Percentiles rank a stretch among this genome's conserved stretches.
Evolutionary conservation across 2,113 vertebrate genomes (phyloP).

Genomic region (Pangasianodon hypophthalmus): DNA sequence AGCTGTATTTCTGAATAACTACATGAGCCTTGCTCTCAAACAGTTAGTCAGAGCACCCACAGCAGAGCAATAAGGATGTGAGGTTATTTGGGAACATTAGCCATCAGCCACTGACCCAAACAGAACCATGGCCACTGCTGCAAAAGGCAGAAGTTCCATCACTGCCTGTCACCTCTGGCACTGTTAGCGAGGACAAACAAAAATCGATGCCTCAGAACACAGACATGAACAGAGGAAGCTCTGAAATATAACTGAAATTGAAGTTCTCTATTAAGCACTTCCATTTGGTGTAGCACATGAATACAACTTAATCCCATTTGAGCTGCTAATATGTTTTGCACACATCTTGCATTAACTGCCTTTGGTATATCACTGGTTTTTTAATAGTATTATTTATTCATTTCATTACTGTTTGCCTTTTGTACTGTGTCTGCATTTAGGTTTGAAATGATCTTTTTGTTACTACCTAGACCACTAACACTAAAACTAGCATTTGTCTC

Average conservation of each 20-base stretch:
- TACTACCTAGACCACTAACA: neutral
- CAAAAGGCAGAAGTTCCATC: neutral
- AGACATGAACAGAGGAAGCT: neutral
- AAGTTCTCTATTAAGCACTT: neutral
- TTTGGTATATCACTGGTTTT: neutral
- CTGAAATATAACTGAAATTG: neutral
- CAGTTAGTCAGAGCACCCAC: neutral
- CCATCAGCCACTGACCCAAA: slow-evolving; percentile 3
- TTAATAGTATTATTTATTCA: neutral
- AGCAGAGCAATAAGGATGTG: slow-evolving; percentile 4
- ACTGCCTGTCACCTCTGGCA: slow-evolving; percentile 5
- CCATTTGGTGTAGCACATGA: slow-evolving; percentile 1
- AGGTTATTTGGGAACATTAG: slow-evolving; percentile 22
- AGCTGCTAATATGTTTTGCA: neutral
- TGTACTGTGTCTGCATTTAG: neutral
- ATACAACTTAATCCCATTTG: neutral
- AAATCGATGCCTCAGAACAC: neutral
- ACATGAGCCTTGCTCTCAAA: neutral
- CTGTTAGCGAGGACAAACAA: slow-evolving; percentile 1
- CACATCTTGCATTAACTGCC: neutral
- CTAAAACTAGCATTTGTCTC: no score
- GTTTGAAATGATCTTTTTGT: neutral
- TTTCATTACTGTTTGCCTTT: neutral
- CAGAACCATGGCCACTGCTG: neutral
- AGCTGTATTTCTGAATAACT: neutral